Conservation (phyloP, 2,888 invertebrate species). For the Priocnemis perturbator region DNA sequence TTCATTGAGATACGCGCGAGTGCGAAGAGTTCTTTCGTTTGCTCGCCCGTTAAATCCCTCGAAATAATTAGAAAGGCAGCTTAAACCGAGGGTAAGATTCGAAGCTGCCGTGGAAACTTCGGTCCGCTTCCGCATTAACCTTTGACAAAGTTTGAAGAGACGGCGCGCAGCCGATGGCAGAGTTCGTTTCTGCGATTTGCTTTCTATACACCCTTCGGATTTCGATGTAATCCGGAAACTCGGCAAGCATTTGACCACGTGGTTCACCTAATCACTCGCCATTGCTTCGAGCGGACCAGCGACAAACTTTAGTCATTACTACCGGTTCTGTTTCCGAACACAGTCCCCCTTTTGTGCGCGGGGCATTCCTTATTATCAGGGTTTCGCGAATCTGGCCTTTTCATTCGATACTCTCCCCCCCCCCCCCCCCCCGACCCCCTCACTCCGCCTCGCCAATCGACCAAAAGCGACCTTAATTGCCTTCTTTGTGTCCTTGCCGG, state of each 20-base stretch:
- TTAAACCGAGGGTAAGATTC: background rate
- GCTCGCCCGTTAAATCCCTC: too few relatives aligned
- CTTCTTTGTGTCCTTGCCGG: too few relatives aligned
- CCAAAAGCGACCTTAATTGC: too few relatives aligned
- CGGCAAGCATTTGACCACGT: constrained; percentile 6
- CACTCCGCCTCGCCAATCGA: too few relatives aligned
- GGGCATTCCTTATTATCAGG: constrained; percentile 22
- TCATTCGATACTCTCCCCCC: background rate
- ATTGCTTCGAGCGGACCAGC: background rate
- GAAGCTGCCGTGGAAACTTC: constrained; percentile 3
- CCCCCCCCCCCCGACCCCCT: background rate
- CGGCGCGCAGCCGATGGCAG: background rate
- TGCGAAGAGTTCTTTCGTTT: too few relatives aligned
- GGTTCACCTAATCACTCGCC: constrained; percentile 3
- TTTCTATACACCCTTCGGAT: constrained; percentile 18
- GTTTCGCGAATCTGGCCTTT: background rate
- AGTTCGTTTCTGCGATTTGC: constrained; percentile 19
- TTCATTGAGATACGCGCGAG: too few relatives aligned
- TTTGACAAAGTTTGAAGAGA: constrained; percentile 30
- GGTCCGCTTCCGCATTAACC: constrained; percentile 28
- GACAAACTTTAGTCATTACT: constrained; percentile 46
- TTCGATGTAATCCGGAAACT: constrained; percentile 9
- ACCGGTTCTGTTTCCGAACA: constrained; percentile 26
- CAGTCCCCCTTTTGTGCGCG: constrained; percentile 9
- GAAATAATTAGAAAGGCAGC: too few relatives aligned